Evolutionary conservation across 2,113 vertebrate species (phyloP).

Genomic region (Otocyon megalotis): DNA sequence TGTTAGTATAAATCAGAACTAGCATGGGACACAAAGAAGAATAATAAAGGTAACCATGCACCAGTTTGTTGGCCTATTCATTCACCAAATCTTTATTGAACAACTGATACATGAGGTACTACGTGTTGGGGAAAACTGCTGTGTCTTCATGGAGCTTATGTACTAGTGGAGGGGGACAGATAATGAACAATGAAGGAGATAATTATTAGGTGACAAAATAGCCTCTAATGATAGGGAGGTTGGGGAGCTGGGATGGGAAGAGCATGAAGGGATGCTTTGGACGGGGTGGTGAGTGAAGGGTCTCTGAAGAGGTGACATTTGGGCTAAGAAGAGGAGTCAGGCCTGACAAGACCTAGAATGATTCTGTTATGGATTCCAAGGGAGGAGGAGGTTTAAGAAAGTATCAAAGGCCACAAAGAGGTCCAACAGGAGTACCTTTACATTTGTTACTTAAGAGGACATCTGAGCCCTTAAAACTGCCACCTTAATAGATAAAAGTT

Average conservation of each 20-base stretch:
- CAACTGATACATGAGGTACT: background rate
- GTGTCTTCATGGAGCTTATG: background rate
- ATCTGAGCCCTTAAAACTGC: background rate
- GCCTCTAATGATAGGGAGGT: background rate
- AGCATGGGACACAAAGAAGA: background rate
- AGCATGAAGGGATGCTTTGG: background rate
- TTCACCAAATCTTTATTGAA: constrained; percentile 5
- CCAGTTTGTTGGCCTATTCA: background rate
- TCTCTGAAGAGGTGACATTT: background rate
- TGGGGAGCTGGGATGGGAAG: background rate
- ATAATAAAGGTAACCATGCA: background rate
- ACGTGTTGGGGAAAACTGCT: background rate
- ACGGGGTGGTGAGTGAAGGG: background rate
- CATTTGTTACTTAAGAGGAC: background rate
- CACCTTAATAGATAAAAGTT: constrained; percentile 51
- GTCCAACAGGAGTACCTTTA: background rate
- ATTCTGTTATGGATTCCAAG: background rate
- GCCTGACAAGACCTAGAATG: background rate
- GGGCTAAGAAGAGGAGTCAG: background rate
- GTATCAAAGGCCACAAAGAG: background rate
- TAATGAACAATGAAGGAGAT: background rate
- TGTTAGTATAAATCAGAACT: background rate
- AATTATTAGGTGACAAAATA: background rate
- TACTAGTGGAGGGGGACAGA: background rate
- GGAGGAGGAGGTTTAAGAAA: background rate